Evolutionary conservation across 2,797 vertebrate species (phyloP), one percentile per base, ranked within the genome.

Genomic region (Cottoperca gobio): DNA sequence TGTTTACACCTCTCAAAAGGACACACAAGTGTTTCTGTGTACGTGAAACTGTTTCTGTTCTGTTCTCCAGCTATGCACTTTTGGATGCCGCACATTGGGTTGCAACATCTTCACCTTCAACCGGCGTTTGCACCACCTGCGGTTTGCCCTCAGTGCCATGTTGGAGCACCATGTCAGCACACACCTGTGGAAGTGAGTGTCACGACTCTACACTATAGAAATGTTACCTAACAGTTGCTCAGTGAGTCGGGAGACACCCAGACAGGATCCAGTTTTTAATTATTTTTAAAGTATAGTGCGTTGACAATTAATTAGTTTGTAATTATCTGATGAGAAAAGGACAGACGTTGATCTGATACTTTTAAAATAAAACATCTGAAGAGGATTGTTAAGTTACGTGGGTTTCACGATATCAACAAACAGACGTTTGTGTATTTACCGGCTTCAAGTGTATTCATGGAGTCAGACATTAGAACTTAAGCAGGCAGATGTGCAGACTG

Each of bases 61-160:
- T 81, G 49, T 39, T 63, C 43, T 81, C 49, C 39, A 97, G 96
- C 92, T 96, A 75, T 98, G 97, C 92, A 96, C 95, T 73, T 97
- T 97, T 14, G 97, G 97, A 79, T 96, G 96, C 73, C 96, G 93
- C 71, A 87, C 96, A 37, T 88, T 97, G 37, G 96, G 96, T 26
- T 95, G 95, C 1, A 95, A 95, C 72, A 95, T 96, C 76, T 96
- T 97, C 19, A 96, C 96, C 63, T 97, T 97, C 35, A 96, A 96
- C 92, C 94, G 96, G 17, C 94, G 96, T 73, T 93, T 96, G 73
- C 95, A 96, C 79, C 96, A 94, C 61, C 93, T 97, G 91, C 95
- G 94, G 71, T 95, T 96, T 6, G 97, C 96, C 7, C 92, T 97
- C 67, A 95, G 94, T 80, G 94, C 95, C 91, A 97, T 97, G 97